Evolutionary conservation across 1,140 invertebrate species (phyloP), one percentile per base, ranked within the genome.

Genomic region (Drosophila virilis): DNA sequence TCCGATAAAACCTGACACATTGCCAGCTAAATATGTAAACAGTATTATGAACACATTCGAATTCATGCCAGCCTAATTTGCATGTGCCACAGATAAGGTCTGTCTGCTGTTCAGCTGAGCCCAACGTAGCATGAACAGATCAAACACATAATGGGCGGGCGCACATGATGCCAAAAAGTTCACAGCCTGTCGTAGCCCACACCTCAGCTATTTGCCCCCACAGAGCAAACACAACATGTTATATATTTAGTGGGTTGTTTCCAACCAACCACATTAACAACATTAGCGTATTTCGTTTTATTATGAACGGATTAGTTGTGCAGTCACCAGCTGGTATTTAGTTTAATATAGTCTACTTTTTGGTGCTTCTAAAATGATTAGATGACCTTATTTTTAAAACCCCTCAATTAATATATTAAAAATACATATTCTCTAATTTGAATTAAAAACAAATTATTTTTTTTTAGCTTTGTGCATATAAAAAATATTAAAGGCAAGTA

Each of bases 111-210:
- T 48, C 58, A 68, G 35, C 74, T 69, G 38, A 67, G 48, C 22
- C 54, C 78, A 86, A 71, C 75, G 82, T 86, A 78, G 75, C 78
- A 81, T 86, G 74, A 86, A 81, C 76, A 86, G 82, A 86, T 86
- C 82, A 86, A 86, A 86, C 75, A 74, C 77, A 77, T 78, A 85
- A 85, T 85, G 77, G 32, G 60, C 43, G 77, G 32, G 60, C 43
- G 37, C 55, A 32, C 33, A 54, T 55, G 40, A 22, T 52, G 46
- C 22, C 40, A 35, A 48, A 59, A 52, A 45, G 50, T 37, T 22
- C 52, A 59, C 66, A 52, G 2, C 59, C 9, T 28, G 55, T 32
- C 37, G 55, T 32, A 55, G 13, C 1, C 46, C 37, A 54, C 37
- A 37, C 46, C 64, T 43, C 9, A 37, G 33, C 13, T 40, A 17